Conservation (phyloP, 30 jellyfish, hydroid and myxozoan genomes). For the Rhopilema esculentum region DNA sequence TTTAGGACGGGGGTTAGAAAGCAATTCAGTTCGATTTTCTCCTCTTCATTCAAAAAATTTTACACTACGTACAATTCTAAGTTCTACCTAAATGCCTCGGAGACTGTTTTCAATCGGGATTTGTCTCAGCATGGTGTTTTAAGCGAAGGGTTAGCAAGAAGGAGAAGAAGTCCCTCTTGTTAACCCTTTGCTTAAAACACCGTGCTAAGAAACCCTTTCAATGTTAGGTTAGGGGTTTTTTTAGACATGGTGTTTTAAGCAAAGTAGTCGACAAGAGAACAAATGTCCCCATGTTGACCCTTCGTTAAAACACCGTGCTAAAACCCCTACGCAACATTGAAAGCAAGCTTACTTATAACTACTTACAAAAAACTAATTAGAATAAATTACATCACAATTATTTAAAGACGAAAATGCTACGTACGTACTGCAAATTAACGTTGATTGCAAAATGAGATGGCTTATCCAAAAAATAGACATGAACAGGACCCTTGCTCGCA, state of each 20-base stretch:
- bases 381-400: no score
- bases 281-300: not conserved
- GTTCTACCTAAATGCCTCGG: not conserved
- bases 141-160: not conserved
- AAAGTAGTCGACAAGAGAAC: not conserved
- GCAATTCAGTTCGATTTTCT: not conserved
- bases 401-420: no score
- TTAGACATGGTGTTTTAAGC: not conserved
- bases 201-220: not conserved
- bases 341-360: not conserved
- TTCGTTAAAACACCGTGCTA: not conserved
- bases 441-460: not conserved
- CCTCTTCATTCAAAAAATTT: not conserved
- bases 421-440: no score
- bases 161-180: not conserved
- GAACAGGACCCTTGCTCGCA: not conserved
- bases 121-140: not conserved
- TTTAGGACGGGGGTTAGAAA: constrained; percentile 8
- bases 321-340: not conserved
- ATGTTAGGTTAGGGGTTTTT: not conserved
- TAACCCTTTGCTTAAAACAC: not conserved
- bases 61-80: not conserved
- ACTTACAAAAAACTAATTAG: not conserved
- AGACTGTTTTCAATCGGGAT: not conserved
- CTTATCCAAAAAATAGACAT: not conserved